Evolutionary conservation across 1,140 invertebrate species (phyloP), one percentile per base, ranked within the genome.

Genomic region (Hestina assimilis): DNA sequence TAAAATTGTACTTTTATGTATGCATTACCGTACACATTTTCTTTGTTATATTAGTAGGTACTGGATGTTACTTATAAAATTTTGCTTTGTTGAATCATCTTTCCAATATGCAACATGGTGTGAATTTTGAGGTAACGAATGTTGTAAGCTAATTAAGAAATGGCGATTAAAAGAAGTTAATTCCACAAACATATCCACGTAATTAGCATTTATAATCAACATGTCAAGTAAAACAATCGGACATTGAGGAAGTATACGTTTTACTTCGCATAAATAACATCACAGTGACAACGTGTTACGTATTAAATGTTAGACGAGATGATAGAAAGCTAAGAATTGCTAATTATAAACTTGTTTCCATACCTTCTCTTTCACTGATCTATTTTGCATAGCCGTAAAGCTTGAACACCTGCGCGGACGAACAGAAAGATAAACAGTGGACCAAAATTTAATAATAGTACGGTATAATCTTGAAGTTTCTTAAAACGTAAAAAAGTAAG

Each of bases 231-330:
- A 52, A 47, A 59, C 51, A 64, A 55, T 56, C 47, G 57, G n/a
- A 26, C 31, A 42, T 64, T 46, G 43, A 51, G 56, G 51, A 59
- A 59, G 46, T 29, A 17, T 57, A 40, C 47, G 47, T 50, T 48
- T 55, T 55, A 57, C 47, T 51, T 54, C 57, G 29, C 55, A 58
- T 59, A 59, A 54, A 53, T 59, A 55, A 55, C 56, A 40, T 55
- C 51, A 31, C 46, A 51, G 55, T 56, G 48, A 55, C 57, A 45
- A 55, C 35, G 24, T 17, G 54, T 57, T 57, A 48, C 45, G 19
- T 42, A 57, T 48, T 33, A 57, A 43, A 45, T 33, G 48, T 19
- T 41, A 28, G n/a, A 20, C 8, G 47, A 51, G 41, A 46, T 59
- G 24, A 52, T 59, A 59, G 48, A 59, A 59, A 59, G 48, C 31